Evolutionary conservation across 1,140 invertebrate species (phyloP), one percentile per base, ranked within the genome.

Genomic region (Papilio helenus): DNA sequence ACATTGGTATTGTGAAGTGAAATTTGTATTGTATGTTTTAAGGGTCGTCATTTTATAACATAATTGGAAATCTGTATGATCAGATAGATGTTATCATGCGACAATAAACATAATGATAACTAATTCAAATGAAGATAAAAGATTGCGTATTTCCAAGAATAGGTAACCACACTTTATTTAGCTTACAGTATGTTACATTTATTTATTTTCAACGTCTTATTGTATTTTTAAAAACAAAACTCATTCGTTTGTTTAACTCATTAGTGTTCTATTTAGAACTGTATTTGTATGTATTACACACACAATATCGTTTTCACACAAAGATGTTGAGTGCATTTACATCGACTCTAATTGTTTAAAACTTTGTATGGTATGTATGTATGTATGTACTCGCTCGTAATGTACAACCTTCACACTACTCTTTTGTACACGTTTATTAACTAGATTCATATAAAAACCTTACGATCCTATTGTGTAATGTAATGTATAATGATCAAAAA

Each of bases 251-350:
- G 10, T 1, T 61, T 61, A 61, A 61, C 61, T 29, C 0, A 68
- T 68, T 68, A 29, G 23, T 29, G 26, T 29, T 34, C 61, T 26
- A n/a, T n/a, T n/a, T n/a, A n/a, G n/a, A n/a, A n/a, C n/a, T n/a
- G n/a, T n/a, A n/a, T n/a, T n/a, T n/a, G n/a, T n/a, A n/a, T n/a
- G n/a, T n/a, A n/a, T n/a, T n/a, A 29, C 10, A 68, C 34, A 68
- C 26, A 29, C 16, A 65, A 34, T 23, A 80, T 55, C n/a, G 55
- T n/a, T 51, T 76, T 20, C 73, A 72, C 26, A 29, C 26, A 61
- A 61, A 61, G 23, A 65, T 68, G 61, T 29, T 14, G 23, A 68
- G 26, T 34, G 14, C 26, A 68, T 68, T 68, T 68, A 68, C 26
- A 68, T 26, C 12, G 0, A 68, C 58, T 12, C 61, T 68, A 68